Evolutionary conservation across 35 echinoderm and acorn worm species (phyloP).

Genomic region (Diadema setosum): DNA sequence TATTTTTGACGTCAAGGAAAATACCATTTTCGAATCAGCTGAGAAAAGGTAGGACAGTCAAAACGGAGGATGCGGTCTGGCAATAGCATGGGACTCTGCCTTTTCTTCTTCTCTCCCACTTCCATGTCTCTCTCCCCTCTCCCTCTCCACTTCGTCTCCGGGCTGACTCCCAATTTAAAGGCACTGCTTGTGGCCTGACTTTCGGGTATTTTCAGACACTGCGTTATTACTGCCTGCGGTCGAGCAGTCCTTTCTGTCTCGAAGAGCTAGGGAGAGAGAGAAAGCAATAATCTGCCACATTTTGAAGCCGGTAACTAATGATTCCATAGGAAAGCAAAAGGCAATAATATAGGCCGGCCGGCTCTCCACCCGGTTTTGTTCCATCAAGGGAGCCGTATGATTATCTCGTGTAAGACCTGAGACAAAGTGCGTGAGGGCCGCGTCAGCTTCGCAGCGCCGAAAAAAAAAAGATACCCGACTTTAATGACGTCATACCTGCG

Average conservation of each 20-base stretch:
- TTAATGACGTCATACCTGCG: too few relatives aligned
- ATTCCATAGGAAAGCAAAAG: too few relatives aligned
- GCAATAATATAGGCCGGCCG: too few relatives aligned
- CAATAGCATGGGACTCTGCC: too few relatives aligned
- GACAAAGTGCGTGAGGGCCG: too few relatives aligned
- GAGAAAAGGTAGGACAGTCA: background rate
- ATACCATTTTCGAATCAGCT: slow-evolving; percentile 16
- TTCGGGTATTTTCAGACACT: background rate
- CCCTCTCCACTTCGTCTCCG: background rate
- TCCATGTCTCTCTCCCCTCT: too few relatives aligned
- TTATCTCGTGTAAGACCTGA: too few relatives aligned
- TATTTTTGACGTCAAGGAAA: slow-evolving; percentile 27
- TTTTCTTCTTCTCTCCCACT: too few relatives aligned
- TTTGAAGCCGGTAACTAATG: background rate
- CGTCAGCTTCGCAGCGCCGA: too few relatives aligned
- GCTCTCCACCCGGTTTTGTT: too few relatives aligned
- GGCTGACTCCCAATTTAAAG: background rate
- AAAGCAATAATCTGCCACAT: background rate
- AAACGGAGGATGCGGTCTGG: background rate
- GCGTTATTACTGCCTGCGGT: background rate
- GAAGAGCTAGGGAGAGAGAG: background rate
- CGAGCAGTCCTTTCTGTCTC: background rate
- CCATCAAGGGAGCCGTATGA: too few relatives aligned
- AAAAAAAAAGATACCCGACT: too few relatives aligned
- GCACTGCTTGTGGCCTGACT: background rate